phyloP scores from a whole-genome alignment of 2,113 vertebrate species.

The Clarias batrachus region DNA sequence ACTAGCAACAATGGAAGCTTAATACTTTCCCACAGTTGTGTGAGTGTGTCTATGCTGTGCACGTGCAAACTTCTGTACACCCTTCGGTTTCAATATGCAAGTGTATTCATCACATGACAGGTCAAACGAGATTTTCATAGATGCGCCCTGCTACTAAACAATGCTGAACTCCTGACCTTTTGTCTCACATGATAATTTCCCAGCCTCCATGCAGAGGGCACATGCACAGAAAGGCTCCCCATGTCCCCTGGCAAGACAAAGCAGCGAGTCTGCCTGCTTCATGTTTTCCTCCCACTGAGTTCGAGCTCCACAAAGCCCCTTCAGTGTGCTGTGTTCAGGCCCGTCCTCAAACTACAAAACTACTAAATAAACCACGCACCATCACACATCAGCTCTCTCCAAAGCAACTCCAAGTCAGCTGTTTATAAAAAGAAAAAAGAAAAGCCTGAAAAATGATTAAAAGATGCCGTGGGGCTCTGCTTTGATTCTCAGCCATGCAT shows the following conservation, averaged over 20 bases:
- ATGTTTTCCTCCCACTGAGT: slow-evolving; percentile 43
- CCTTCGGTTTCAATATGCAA: slow-evolving; percentile 35
- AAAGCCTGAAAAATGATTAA: slow-evolving; percentile 24
- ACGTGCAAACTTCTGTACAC: not conserved
- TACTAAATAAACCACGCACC: not conserved
- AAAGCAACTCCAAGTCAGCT: not conserved
- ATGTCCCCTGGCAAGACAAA: slow-evolving; percentile 41
- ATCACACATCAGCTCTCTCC: not conserved
- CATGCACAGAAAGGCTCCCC: slow-evolving; percentile 36
- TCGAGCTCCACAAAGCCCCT: slow-evolving; percentile 26
- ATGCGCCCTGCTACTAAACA: slow-evolving; percentile 39
- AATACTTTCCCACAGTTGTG: slow-evolving; percentile 17
- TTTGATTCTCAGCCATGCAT: slow-evolving; percentile 33
- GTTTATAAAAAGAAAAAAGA: not conserved
- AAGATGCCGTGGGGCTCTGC: slow-evolving; percentile 8
- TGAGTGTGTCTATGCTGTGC: slow-evolving; percentile 11
- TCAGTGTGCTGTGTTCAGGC: slow-evolving; percentile 16
- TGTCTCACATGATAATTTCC: slow-evolving; percentile 39
- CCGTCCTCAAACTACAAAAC: not conserved
- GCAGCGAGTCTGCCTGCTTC: slow-evolving; percentile 40
- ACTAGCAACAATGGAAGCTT: slow-evolving; percentile 22
- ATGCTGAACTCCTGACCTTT: slow-evolving; percentile 49
- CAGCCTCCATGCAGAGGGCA: slow-evolving; percentile 31
- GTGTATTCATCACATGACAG: slow-evolving; percentile 36
- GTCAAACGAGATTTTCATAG: slow-evolving; percentile 42